Percentiles rank a stretch among this genome's conserved stretches.
Conservation (phyloP, 2,113 vertebrate genomes). For the Podarcis muralis region DNA sequence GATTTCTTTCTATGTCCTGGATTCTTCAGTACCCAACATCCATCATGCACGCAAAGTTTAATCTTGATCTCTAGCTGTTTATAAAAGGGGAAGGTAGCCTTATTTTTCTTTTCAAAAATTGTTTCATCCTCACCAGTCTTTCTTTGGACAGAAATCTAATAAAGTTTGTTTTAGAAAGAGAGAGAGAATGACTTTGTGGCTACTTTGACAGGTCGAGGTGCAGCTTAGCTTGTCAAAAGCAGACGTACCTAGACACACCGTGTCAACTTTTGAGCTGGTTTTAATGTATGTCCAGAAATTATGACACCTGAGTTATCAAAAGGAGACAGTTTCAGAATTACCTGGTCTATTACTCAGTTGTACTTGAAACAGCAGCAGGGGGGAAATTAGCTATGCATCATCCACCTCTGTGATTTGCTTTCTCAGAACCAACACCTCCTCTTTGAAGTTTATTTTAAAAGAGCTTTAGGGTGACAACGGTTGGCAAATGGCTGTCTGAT, state of each 20-base stretch:
- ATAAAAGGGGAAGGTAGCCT: slow-evolving; percentile 5
- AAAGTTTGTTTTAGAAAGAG: slow-evolving; percentile 13
- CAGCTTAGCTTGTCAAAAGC: slow-evolving; percentile 32
- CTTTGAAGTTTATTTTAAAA: slow-evolving; percentile 59
- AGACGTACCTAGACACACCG: slow-evolving; percentile 4
- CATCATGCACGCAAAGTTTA: background rate
- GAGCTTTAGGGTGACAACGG: slow-evolving; percentile 33
- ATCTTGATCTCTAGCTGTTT: background rate
- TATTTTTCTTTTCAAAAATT: background rate
- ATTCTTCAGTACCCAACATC: background rate
- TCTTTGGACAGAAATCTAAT: background rate
- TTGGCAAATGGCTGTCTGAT: slow-evolving; percentile 38
- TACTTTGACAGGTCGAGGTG: slow-evolving; percentile 20
- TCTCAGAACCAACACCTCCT: slow-evolving; percentile 28
- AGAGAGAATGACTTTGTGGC: background rate
- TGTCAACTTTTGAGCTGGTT: slow-evolving; percentile 26
- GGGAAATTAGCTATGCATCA: slow-evolving; percentile 26
- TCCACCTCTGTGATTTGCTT: background rate
- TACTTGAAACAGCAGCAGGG: slow-evolving; percentile 20
- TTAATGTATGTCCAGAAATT: slow-evolving; percentile 56
- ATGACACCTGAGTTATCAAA: slow-evolving; percentile 50
- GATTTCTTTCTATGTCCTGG: background rate
- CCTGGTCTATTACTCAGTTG: slow-evolving; percentile 27
- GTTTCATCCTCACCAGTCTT: background rate
- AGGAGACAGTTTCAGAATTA: background rate